phyloP scores from a whole-genome alignment of 2,888 invertebrate genomes.

The Petrolisthes cinctipes region DNA sequence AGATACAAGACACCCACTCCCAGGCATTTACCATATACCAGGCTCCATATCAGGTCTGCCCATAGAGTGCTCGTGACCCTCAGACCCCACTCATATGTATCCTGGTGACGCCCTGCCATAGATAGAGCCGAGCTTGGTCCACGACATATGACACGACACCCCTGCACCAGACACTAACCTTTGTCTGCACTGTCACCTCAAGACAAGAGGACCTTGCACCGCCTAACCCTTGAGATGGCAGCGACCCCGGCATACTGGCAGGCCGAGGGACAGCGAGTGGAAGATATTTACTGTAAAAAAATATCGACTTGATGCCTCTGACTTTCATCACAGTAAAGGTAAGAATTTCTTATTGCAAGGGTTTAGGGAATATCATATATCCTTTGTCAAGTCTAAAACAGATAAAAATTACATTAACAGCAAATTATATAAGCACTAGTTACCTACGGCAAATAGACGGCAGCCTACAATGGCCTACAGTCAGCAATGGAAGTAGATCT shows the following conservation, averaged over 20 bases:
- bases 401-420: no score
- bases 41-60: slow-evolving; percentile 3
- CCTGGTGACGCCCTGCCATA: slow-evolving; percentile 58
- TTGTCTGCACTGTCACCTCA: slow-evolving; percentile 49
- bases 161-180: slow-evolving; percentile 43
- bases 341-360: no score
- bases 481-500: no score
- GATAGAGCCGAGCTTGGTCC: slow-evolving; percentile 33
- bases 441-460: no score
- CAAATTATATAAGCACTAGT: no score
- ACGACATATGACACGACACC: slow-evolving; percentile 50
- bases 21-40: slow-evolving; percentile 9
- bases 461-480: no score
- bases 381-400: no score
- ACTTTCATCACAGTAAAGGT: no score
- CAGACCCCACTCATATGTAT: slow-evolving; percentile 44
- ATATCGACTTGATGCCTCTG: no score
- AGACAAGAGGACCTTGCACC: slow-evolving; percentile 39
- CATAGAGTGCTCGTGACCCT: slow-evolving; percentile 37
- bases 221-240: slow-evolving; percentile 22
- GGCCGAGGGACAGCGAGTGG: slow-evolving; percentile 23
- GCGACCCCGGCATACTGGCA: slow-evolving; percentile 20
- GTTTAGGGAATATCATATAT: no score
- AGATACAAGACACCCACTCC: slow-evolving; percentile 24
- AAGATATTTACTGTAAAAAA: background rate